Conservation (phyloP, 2,113 vertebrate genomes). For the Jaculus jaculus region DNA sequence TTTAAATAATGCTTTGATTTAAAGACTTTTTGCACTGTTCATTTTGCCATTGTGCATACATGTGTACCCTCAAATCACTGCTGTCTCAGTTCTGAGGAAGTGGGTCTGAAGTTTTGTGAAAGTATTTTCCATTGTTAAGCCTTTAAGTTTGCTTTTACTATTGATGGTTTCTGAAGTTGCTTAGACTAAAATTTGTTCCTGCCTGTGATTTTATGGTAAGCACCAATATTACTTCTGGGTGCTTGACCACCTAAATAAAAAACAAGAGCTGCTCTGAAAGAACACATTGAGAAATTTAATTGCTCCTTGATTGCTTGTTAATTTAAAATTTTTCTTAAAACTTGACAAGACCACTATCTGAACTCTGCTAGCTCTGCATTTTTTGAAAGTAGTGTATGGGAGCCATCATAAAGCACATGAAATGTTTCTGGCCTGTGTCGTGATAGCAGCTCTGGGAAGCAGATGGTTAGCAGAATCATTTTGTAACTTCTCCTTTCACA, state of each 20-base stretch:
- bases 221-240: not conserved
- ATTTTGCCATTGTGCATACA: not conserved
- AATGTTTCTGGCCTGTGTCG: slow-evolving; percentile 7
- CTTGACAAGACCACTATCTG: slow-evolving; percentile 35
- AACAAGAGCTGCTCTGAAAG: slow-evolving; percentile 33
- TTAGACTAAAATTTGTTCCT: slow-evolving; percentile 19
- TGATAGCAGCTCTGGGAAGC: slow-evolving; percentile 36
- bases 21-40: not conserved
- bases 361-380: not conserved
- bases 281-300: not conserved
- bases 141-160: slow-evolving; percentile 46
- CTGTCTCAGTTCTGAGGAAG: not conserved
- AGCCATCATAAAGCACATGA: not conserved
- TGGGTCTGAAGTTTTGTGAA: slow-evolving; percentile 28
- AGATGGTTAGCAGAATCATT: not conserved
- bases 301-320: slow-evolving; percentile 22
- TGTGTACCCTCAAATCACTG: not conserved
- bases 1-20: slow-evolving; percentile 2
- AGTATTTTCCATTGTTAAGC: not conserved
- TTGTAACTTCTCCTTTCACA: slow-evolving; percentile 32
- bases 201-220: slow-evolving; percentile 41
- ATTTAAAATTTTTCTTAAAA: slow-evolving; percentile 27
- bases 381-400: not conserved
- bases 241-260: slow-evolving; percentile 37
- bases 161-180: slow-evolving; percentile 26